These are phyloP conservation scores for Lordiphosa andalusiaca DNA, from an alignment of 2,888 invertebrate species.

Conservation along the genomic window DNA sequence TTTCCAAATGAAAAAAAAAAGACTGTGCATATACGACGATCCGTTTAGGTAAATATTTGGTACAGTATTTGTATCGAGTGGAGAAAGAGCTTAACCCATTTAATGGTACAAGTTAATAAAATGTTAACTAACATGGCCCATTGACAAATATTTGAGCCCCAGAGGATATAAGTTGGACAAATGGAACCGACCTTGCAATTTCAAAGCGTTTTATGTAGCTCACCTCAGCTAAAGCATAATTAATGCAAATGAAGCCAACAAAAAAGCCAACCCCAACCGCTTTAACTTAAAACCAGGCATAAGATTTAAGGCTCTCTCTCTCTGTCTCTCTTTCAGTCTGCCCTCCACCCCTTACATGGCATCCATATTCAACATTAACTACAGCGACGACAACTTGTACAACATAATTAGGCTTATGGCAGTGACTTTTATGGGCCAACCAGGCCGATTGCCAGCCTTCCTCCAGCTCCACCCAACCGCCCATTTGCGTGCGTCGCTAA, in stretches of 20 bases:
- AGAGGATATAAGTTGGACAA: too few relatives aligned
- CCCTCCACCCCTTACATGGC: slow-evolving; percentile 12
- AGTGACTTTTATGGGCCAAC: slow-evolving; percentile 57
- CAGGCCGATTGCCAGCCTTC: slow-evolving; percentile 42
- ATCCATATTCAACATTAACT: slow-evolving; percentile 37
- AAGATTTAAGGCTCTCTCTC: slow-evolving; percentile 31
- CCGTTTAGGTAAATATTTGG: slow-evolving; percentile 8
- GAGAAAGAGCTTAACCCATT: too few relatives aligned
- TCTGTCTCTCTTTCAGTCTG: neutral
- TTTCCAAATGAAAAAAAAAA: slow-evolving; percentile 13
- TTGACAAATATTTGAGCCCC: too few relatives aligned
- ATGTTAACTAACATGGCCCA: too few relatives aligned
- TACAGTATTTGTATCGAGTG: neutral
- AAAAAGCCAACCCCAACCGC: neutral
- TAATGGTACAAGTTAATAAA: too few relatives aligned
- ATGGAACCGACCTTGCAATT: too few relatives aligned
- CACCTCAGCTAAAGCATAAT: slow-evolving; percentile 21
- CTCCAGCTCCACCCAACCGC: slow-evolving; percentile 22
- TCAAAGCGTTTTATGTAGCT: too few relatives aligned
- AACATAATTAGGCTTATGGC: slow-evolving; percentile 71
- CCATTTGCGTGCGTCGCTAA: slow-evolving; percentile 72
- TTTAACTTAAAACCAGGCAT: slow-evolving; percentile 28
- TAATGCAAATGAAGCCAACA: slow-evolving; percentile 54
- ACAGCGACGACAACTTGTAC: slow-evolving; percentile 55
- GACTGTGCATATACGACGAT: slow-evolving; percentile 15